phyloP scores from a whole-genome alignment of 2,888 invertebrate species.

The Patella depressa region DNA sequence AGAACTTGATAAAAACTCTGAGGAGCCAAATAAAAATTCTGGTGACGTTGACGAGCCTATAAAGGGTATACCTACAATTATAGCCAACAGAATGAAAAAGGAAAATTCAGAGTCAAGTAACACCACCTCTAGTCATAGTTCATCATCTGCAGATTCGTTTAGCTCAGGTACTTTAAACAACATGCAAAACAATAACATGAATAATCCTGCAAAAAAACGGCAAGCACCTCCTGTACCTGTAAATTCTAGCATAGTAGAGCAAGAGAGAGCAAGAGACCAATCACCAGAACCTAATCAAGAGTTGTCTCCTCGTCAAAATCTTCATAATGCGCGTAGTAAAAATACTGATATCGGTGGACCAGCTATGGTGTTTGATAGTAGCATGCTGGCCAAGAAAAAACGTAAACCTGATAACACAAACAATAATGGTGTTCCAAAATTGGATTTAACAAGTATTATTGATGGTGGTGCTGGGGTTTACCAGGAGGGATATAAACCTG shows the following conservation, averaged over 20 bases:
- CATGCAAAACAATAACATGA: not conserved
- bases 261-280: not conserved
- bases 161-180: not conserved
- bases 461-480: conserved; percentile 41
- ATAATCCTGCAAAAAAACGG: not conserved
- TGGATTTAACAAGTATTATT: conserved; percentile 54
- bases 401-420: conserved; percentile 35
- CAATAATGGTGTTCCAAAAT: conserved; percentile 34
- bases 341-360: not conserved
- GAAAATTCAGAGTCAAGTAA: conserved; percentile 8
- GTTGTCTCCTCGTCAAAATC: not conserved
- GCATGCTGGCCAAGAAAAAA: conserved; percentile 35
- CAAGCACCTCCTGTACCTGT: not conserved
- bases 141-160: not conserved
- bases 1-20: conserved; percentile 8
- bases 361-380: conserved; percentile 38
- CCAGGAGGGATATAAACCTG: conserved; percentile 54
- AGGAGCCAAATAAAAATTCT: conserved; percentile 2
- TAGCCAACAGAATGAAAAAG: conserved; percentile 46
- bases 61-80: conserved; percentile 51
- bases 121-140: not conserved
- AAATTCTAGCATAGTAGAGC: not conserved
- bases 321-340: not conserved
- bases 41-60: conserved; percentile 36
- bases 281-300: not conserved